phyloP scores from a whole-genome alignment of 2,797 vertebrate species.

The Brachyalestes nurse region DNA sequence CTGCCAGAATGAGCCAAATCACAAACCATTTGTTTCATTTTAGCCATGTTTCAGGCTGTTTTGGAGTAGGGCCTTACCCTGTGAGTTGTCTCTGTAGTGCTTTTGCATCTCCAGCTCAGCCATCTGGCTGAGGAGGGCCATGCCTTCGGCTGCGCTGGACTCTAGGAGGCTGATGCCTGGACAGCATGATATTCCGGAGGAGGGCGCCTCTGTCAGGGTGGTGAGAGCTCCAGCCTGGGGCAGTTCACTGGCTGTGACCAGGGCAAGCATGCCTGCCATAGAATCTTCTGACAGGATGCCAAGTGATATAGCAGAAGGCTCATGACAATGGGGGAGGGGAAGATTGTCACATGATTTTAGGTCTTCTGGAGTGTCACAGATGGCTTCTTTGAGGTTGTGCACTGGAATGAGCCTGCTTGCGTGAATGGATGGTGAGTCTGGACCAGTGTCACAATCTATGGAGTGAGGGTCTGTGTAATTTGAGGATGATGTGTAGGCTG shows the following conservation, averaged over 20 bases:
- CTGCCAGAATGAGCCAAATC: conserved; percentile 10
- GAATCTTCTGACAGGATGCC: conserved; percentile 83
- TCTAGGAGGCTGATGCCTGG: conserved; percentile 77
- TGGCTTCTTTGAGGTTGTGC: conserved; percentile 63
- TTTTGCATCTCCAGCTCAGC: conserved; percentile 88
- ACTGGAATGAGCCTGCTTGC: conserved; percentile 9
- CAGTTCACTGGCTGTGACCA: conserved; percentile 89
- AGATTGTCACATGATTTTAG: conserved; percentile 34
- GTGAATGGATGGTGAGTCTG: conserved; percentile 3
- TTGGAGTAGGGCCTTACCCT: conserved; percentile 68
- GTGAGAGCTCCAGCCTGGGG: conserved; percentile 79
- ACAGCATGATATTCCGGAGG: conserved; percentile 60
- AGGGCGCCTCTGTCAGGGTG: conserved; percentile 53
- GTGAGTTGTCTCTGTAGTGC: conserved; percentile 68
- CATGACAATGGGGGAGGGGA: conserved; percentile 58
- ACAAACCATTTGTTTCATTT: conserved; percentile 30
- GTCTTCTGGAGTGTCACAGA: conserved; percentile 38
- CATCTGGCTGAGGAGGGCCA: conserved; percentile 93
- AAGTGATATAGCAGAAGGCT: conserved; percentile 57
- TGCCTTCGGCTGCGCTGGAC: conserved; percentile 89
- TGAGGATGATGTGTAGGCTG: conserved; percentile 51
- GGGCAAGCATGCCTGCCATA: conserved; percentile 90
- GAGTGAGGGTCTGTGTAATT: conserved; percentile 38
- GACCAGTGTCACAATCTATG: conserved; percentile 36
- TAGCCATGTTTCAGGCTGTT: neutral